These are phyloP conservation scores for Tachysurus vachellii DNA, from an alignment of 2,113 vertebrate genomes.

Conservation along the genomic window DNA sequence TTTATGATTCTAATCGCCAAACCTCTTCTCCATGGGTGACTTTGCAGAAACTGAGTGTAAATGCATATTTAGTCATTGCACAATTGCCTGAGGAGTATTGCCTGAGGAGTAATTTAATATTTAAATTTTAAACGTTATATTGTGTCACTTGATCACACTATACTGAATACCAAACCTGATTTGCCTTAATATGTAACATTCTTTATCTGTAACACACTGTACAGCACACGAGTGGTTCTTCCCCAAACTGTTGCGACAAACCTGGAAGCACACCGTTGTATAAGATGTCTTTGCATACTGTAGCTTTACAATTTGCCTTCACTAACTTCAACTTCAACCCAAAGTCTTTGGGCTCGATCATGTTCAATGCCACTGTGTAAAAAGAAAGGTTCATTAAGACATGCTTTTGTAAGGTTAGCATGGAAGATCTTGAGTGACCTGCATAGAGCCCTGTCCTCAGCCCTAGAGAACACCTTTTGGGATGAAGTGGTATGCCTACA, in stretches of 20 bases:
- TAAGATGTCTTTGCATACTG: too few species aligned
- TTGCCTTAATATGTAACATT: background rate
- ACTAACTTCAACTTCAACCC: too few species aligned
- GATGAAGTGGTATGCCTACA: background rate
- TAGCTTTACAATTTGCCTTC: too few species aligned
- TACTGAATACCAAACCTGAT: background rate
- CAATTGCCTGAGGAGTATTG: background rate
- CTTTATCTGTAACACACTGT: background rate
- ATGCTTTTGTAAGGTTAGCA: background rate
- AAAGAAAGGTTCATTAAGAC: background rate
- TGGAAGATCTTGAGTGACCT: background rate
- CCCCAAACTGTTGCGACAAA: background rate
- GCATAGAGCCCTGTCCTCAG: background rate
- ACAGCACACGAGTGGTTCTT: background rate
- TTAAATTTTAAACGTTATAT: background rate
- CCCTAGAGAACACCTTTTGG: background rate
- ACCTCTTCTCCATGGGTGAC: background rate
- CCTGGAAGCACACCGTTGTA: background rate
- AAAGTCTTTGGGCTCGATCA: too few species aligned
- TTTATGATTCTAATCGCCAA: background rate
- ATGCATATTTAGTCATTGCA: background rate
- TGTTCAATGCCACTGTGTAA: background rate
- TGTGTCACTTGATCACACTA: background rate
- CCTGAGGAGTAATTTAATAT: background rate
- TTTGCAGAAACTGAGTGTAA: background rate